phyloP scores from a whole-genome alignment of 2,888 invertebrate species.

The Hedya salicella region DNA sequence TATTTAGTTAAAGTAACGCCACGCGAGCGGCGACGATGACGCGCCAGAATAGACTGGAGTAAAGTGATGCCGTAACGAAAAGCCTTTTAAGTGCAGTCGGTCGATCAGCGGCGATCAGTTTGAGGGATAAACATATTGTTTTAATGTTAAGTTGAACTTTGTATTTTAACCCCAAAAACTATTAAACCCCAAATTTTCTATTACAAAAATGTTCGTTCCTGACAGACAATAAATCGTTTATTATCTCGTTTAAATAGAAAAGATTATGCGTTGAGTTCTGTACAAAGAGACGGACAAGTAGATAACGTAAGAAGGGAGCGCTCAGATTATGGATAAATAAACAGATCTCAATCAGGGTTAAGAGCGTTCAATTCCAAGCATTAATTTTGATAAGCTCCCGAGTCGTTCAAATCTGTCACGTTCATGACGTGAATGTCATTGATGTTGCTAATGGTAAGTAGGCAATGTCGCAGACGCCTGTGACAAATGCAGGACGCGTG shows the following conservation, averaged over 20 bases:
- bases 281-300: neutral
- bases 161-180: neutral
- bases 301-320: neutral
- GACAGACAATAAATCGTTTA: no score
- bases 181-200: no score
- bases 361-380: neutral
- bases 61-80: conserved; percentile 67
- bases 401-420: conserved; percentile 20
- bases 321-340: neutral
- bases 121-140: conserved; percentile 25
- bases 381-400: conserved; percentile 6
- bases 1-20: conserved; percentile 57
- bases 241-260: no score
- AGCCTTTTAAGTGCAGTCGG: conserved; percentile 71
- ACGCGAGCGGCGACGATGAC: conserved; percentile 64
- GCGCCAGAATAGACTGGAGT: conserved; percentile 68
- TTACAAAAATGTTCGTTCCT: no score
- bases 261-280: neutral
- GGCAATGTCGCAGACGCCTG: conserved; percentile 53
- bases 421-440: conserved; percentile 38
- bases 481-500: conserved; percentile 71
- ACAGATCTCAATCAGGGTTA: neutral
- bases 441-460: conserved; percentile 47
- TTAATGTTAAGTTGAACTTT: conserved; percentile 2
- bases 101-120: conserved; percentile 51